Percentiles rank a stretch among this genome's conserved stretches.
Evolutionary conservation across 1,140 invertebrate genomes (phyloP).

Genomic region (Drosophila trapezifrons): DNA sequence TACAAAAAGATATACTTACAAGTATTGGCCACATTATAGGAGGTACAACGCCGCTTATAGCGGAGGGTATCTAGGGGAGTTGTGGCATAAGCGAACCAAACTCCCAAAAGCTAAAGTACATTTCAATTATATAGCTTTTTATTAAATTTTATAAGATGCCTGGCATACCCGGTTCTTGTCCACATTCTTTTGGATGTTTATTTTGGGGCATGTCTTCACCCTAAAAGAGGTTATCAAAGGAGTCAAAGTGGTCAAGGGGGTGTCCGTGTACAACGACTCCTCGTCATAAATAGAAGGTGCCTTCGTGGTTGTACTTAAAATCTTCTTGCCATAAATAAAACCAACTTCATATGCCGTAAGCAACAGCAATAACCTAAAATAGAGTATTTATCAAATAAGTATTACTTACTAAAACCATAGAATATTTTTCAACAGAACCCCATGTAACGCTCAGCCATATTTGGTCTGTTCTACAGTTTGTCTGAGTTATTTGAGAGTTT

Average conservation of each 20-base stretch:
- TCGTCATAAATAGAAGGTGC: no score
- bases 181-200: conserved; percentile 17
- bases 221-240: not conserved
- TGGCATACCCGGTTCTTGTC: conserved; percentile 23
- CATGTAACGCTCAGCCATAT: no score
- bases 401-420: not conserved
- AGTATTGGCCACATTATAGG: conserved; percentile 45
- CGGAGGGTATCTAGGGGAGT: conserved; percentile 27
- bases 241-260: no score
- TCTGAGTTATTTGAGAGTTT: not conserved
- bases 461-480: no score
- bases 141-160: no score
- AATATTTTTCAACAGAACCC: not conserved
- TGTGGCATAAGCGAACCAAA: conserved; percentile 60
- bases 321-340: not conserved
- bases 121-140: no score
- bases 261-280: no score
- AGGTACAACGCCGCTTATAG: conserved; percentile 45
- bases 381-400: no score
- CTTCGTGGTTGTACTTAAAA: no score
- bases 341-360: no score
- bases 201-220: conserved; percentile 18
- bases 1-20: conserved; percentile 10
- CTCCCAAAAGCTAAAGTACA: conserved; percentile 56
- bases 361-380: not conserved